phyloP scores from a whole-genome alignment of 2,888 invertebrate genomes.

The Exephanes ischioxanthus region DNA sequence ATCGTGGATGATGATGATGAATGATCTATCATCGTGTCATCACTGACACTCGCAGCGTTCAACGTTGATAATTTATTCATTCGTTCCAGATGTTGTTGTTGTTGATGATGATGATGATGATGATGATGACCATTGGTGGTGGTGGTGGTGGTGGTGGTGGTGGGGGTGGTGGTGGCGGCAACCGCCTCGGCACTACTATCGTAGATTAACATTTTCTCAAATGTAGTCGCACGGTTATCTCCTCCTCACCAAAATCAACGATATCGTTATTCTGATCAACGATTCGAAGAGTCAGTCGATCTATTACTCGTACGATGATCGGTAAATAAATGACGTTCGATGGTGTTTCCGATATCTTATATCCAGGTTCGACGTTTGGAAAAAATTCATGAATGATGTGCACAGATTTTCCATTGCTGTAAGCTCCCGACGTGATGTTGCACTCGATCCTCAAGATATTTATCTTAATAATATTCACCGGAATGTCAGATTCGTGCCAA shows the following conservation, averaged over 20 bases:
- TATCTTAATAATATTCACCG: neutral
- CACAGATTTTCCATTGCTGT: neutral
- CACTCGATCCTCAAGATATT: slow-evolving; percentile 4
- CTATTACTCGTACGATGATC: slow-evolving; percentile 55
- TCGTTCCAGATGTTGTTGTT: slow-evolving; percentile 23
- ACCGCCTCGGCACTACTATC: slow-evolving; percentile 38
- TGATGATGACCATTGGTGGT: neutral
- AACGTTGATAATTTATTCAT: neutral
- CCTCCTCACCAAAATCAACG: slow-evolving; percentile 68
- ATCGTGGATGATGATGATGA: too few relatives aligned
- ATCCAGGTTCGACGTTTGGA: slow-evolving; percentile 74
- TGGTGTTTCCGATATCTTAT: slow-evolving; percentile 77
- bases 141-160: too few relatives aligned
- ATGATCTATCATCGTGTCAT: neutral
- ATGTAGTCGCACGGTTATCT: slow-evolving; percentile 67
- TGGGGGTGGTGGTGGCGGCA: too few relatives aligned
- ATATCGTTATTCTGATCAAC: slow-evolving; percentile 68
- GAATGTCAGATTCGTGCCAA: neutral
- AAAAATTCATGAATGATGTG: slow-evolving; percentile 20
- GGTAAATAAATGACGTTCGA: slow-evolving; percentile 68
- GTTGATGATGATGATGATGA: slow-evolving; percentile 16
- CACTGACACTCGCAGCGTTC: slow-evolving; percentile 3
- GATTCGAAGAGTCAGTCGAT: slow-evolving; percentile 64
- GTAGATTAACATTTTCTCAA: slow-evolving; percentile 60
- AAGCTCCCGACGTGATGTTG: neutral